Base-by-base conservation (phyloP, 2,797 vertebrate species). In the Myotis myotis region DNA sequence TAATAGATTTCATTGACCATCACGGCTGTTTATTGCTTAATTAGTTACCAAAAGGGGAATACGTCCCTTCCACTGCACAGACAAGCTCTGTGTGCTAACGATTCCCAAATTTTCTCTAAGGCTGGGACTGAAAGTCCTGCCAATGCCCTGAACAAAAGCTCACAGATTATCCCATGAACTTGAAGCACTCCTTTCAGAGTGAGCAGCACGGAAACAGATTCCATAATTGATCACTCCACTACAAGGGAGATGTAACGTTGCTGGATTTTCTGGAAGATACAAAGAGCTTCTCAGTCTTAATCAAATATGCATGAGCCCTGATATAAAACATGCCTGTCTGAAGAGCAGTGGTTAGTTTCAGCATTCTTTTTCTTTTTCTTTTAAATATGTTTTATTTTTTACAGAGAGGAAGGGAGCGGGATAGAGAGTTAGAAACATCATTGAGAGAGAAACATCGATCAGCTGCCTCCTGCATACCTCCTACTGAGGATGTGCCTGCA, bases 221-320 rank as follows among this genome's bases (percentile, higher is more conserved):
- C 72, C 74, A 33, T 74, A 95, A 53, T 36, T 86, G 83, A 86
- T 94, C 38, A 79, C 84, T 87, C 51, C 20, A n/a, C 71, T 95
- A 89, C 87, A 93, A 96, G 75, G 36, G 36, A 85, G 80, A 83
- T 41, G 88, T 38, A 89, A 93, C 53, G 33, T 68, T 20, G 19
- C 57, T 71, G 89, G 62, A 19, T 19, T 91, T 93, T 89, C 72
- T 68, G 44, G 74, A 87, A 92, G 86, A 91, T 60, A 96, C 87
- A 96, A 92, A 94, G 71, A 91, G 55, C 85, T 79, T 55, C 38
- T 94, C 84, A 82, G 78, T 94, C 93, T 90, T 87, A 68, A 66
- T 55, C 64, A 91, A 86, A 53, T 84, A 84, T 22, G 44, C 12
- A 64, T 41, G 36, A 79, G 44, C 30, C 36, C 53, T 91, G 87